Evolutionary conservation across 2,888 invertebrate genomes (phyloP).

Genomic region (Dilophus febrilis): DNA sequence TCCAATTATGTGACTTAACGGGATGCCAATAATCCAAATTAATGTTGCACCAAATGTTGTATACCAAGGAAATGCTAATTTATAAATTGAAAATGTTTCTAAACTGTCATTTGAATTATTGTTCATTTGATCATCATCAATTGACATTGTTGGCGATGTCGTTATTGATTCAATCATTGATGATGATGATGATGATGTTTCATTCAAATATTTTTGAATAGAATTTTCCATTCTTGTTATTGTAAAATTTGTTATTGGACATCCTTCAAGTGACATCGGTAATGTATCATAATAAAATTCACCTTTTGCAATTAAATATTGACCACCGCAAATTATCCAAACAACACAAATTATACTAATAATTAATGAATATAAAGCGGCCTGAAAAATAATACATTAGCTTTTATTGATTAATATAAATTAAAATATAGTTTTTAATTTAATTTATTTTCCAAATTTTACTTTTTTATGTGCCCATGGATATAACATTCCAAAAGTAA

Average conservation of each 20-base stretch:
- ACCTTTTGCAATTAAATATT: not conserved
- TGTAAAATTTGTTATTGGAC: not conserved
- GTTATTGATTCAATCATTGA: too few relatives aligned
- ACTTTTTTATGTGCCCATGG: slow-evolving; percentile 38
- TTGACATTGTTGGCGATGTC: too few relatives aligned
- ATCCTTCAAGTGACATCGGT: slow-evolving; percentile 5
- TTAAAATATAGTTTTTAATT: too few relatives aligned
- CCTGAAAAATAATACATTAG: slow-evolving; percentile 10
- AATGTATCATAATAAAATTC: not conserved
- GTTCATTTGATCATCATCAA: too few relatives aligned
- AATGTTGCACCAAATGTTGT: slow-evolving; percentile 30
- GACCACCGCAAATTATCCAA: slow-evolving; percentile 16
- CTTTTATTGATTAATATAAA: too few relatives aligned
- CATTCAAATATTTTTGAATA: too few relatives aligned
- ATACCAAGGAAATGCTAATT: slow-evolving; percentile 44
- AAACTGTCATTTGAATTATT: too few relatives aligned
- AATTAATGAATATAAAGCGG: slow-evolving; percentile 20
- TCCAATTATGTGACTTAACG: too few relatives aligned
- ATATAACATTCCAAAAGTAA: slow-evolving; percentile 46
- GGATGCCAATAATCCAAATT: not conserved
- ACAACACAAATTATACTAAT: slow-evolving; percentile 20
- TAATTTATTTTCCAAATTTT: not conserved
- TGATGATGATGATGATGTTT: too few relatives aligned
- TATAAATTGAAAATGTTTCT: slow-evolving; percentile 25
- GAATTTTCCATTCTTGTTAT: not conserved